Evolutionary conservation across 2,797 vertebrate species (phyloP), one percentile per base, ranked within the genome.

Genomic region (Sebastes minor): DNA sequence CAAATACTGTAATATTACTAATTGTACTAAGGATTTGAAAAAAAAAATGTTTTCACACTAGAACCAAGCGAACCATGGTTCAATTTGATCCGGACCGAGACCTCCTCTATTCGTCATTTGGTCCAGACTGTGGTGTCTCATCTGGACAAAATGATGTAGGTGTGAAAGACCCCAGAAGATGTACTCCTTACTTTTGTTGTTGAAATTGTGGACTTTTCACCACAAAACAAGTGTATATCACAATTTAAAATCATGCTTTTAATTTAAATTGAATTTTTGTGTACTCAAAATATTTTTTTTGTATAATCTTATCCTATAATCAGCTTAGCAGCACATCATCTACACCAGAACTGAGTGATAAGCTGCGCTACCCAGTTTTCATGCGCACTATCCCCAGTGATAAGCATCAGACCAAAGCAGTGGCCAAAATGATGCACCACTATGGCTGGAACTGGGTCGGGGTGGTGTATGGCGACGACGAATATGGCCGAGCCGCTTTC

Each of bases 361-460:
- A 93, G 22, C 1, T 69, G 4, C 89, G 91, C 22, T 94, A 82
- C 66, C 87, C 93, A 27, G 79, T 81, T 35, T 94, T 95, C 66
- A 8, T 95, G 3, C 93, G 93, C 8, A 95, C 93, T 8, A 67
- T 95, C 22, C 93, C 94, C 28, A 95, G 91, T 71, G 93, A 96
- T 22, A 52, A 64, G 4, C 88, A 95, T 76, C 93, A 95, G 81
- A 94, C 91, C 2, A 87, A 81, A 73, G 95, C 94, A 2, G 4
- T 94, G 28, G 88, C 90, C 22, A 82, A 80, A 63, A 55, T 95
- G 5, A 90, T 94, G 85, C 55, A 49, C 1, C 38, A 71, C 28
- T 95, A 86, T 12, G 3, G 33, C 4, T 96, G 95, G 95, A 86
- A 90, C 69, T 96, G 94, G 93, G 83, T 95, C 4, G 94, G 94